phyloP scores from a whole-genome alignment of 2,113 vertebrate genomes.

The Turnix velox region DNA sequence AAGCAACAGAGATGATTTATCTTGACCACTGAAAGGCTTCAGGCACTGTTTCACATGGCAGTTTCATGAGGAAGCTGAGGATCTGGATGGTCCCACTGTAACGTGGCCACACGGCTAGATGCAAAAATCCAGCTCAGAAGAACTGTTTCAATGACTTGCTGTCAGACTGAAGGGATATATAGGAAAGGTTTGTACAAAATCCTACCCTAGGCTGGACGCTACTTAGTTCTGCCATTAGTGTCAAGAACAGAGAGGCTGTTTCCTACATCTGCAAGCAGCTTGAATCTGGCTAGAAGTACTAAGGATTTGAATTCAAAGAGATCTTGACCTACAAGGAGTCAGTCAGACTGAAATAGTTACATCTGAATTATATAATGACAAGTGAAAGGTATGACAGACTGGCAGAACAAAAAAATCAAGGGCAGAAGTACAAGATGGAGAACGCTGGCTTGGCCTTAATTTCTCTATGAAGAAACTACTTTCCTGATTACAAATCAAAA shows the following conservation, averaged over 20 bases:
- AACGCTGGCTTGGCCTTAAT: not conserved
- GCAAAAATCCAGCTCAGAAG: slow-evolving; percentile 1
- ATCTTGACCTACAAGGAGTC: not conserved
- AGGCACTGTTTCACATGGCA: not conserved
- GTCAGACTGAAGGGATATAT: not conserved
- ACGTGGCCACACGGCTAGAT: not conserved
- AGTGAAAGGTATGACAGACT: not conserved
- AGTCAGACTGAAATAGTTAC: not conserved
- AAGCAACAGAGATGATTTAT: not conserved
- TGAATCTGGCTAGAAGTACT: not conserved
- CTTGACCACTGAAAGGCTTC: not conserved
- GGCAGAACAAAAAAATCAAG: not conserved
- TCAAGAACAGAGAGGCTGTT: not conserved
- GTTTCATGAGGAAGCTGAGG: not conserved
- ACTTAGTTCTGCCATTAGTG: not conserved
- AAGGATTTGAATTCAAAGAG: not conserved
- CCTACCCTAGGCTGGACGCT: not conserved
- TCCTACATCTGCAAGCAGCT: not conserved
- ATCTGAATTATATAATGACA: not conserved
- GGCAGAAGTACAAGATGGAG: not conserved
- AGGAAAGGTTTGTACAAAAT: not conserved
- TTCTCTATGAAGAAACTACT: not conserved
- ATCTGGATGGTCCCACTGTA: not conserved
- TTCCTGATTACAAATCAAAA: not conserved
- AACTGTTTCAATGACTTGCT: not conserved